These are phyloP conservation scores for Salpingus planirostris DNA, from an alignment of 2,888 invertebrate species.

Conservation along the genomic window DNA sequence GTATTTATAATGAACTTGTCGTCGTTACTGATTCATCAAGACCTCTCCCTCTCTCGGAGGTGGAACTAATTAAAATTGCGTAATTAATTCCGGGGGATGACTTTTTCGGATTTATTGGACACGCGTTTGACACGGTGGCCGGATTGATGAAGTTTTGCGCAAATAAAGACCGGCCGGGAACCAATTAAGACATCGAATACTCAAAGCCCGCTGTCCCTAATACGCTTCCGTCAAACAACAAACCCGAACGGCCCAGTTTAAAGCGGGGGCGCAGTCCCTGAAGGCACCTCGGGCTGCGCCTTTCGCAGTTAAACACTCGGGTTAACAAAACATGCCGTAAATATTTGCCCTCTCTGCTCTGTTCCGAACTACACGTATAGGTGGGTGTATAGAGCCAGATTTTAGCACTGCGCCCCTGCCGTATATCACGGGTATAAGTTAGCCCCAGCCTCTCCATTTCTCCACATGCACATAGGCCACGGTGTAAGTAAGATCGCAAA, in stretches of 20 bases:
- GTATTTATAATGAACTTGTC: conserved; percentile 30
- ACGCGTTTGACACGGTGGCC: too few species aligned
- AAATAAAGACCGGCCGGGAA: conserved; percentile 4
- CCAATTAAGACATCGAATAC: too few species aligned
- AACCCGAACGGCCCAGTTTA: too few species aligned
- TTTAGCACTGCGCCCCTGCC: conserved; percentile 10
- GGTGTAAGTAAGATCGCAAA: too few species aligned
- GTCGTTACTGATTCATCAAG: conserved; percentile 27
- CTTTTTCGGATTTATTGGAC: conserved; percentile 21
- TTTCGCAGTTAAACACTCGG: conserved; percentile 15
- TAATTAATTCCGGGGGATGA: conserved; percentile 26
- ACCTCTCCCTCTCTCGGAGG: conserved; percentile 23
- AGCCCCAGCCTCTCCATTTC: too few species aligned
- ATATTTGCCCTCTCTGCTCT: conserved; percentile 19
- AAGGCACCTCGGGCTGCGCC: conserved; percentile 13
- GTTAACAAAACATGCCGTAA: conserved; percentile 17
- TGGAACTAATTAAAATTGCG: conserved; percentile 31
- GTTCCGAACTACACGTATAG: too few species aligned
- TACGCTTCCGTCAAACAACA: too few species aligned
- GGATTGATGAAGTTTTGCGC: conserved; percentile 10
- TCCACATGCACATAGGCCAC: too few species aligned
- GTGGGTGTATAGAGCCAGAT: conserved; percentile 12
- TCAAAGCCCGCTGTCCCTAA: too few species aligned
- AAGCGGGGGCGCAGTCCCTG: too few species aligned
- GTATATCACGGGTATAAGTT: conserved; percentile 11